phyloP scores from a whole-genome alignment of 1,140 invertebrate genomes.

The Solen grandis region DNA sequence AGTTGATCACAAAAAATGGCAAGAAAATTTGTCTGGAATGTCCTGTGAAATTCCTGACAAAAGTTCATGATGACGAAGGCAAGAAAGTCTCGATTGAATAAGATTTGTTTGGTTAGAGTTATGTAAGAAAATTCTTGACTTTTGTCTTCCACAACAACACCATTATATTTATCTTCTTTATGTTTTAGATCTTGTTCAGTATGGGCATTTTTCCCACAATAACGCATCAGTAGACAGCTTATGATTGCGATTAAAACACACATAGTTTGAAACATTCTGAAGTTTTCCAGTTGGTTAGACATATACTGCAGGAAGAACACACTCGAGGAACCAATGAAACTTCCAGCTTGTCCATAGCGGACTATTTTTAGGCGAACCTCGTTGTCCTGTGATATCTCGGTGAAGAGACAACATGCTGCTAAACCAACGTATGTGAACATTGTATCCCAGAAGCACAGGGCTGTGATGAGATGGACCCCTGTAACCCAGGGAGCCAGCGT shows the following conservation, averaged over 20 bases:
- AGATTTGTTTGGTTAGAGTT: conserved; percentile 62
- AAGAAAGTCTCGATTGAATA: conserved; percentile 68
- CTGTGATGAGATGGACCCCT: conserved; percentile 80
- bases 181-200: conserved; percentile 70
- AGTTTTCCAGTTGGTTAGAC: conserved; percentile 74
- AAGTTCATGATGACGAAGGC: conserved; percentile 73
- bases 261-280: conserved; percentile 73
- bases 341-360: conserved; percentile 75
- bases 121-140: conserved; percentile 56
- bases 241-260: conserved; percentile 69
- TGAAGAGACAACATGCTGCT: conserved; percentile 79
- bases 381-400: conserved; percentile 78
- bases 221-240: conserved; percentile 69
- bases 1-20: conserved; percentile 70
- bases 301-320: conserved; percentile 67
- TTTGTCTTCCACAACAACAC: conserved; percentile 14
- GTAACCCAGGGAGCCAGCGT: conserved; percentile 58
- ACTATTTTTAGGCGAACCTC: conserved; percentile 75
- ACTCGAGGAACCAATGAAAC: conserved; percentile 67
- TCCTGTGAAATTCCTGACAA: conserved; percentile 68
- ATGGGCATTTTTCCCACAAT: conserved; percentile 69
- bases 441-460: conserved; percentile 81
- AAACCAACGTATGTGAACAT: conserved; percentile 81
- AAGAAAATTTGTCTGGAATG: conserved; percentile 67
- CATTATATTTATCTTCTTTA: conserved; percentile 1